Conservation (phyloP, 1,140 invertebrate genomes). For the Parapsyche elsis region DNA sequence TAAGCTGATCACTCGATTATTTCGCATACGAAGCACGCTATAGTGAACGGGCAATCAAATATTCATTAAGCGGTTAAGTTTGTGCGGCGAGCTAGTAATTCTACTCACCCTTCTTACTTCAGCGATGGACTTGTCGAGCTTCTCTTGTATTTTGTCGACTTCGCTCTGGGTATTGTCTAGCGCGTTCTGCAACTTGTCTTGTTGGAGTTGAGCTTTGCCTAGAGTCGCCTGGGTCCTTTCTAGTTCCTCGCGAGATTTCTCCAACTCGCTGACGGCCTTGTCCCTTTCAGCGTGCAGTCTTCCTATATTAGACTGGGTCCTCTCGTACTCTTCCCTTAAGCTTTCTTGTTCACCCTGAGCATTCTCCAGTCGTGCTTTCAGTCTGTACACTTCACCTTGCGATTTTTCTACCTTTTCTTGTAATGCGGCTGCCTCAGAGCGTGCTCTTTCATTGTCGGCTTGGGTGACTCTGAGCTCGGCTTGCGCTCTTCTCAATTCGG, state of each 20-base stretch:
- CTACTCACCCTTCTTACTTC: conserved; percentile 82
- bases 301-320: conserved; percentile 78
- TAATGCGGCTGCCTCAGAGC: conserved; percentile 82
- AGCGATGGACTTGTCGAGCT: conserved; percentile 80
- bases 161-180: conserved; percentile 91
- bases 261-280: conserved; percentile 83
- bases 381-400: conserved; percentile 92
- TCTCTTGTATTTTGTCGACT: conserved; percentile 89
- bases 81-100: neutral
- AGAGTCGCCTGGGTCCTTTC: conserved; percentile 89
- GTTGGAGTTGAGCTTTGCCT: conserved; percentile 88
- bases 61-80: conserved; percentile 1
- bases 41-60: no score
- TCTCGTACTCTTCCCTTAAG: conserved; percentile 89
- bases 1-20: no score
- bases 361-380: conserved; percentile 94
- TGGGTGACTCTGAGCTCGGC: conserved; percentile 86
- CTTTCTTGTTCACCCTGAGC: conserved; percentile 93
- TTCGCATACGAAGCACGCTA: no score
- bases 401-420: conserved; percentile 95
- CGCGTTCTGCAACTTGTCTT: conserved; percentile 88
- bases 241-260: conserved; percentile 90
- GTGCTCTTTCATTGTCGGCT: conserved; percentile 87
- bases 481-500: conserved; percentile 86
- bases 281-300: conserved; percentile 89